Base-by-base conservation (phyloP, 1,140 invertebrate species). In the Chymomyza costata region DNA sequence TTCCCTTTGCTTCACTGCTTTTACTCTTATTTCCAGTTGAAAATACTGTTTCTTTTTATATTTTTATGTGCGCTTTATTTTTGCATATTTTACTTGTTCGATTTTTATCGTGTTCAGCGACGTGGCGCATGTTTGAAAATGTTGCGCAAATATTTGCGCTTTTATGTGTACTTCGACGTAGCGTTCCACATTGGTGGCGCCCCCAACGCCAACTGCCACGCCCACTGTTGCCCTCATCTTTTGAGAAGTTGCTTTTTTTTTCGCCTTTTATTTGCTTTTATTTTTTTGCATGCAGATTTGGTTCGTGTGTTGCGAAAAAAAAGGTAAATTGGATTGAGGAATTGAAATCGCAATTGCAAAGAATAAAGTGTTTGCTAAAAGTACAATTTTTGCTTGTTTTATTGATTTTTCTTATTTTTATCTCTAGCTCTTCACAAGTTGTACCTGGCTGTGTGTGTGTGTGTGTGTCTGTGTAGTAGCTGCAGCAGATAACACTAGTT, bases 241-340 rank as follows among this genome's bases (percentile, higher is more conserved):
- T 7, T 10, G 5, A 38, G 14, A 7, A 38, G 2, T 16, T 16
- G 35, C 7, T 48, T 43, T 40, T 44, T 61, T 38, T 30, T 65
- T 46, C 13, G 19, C 19, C 16, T 18, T 28, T 32, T 31, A 51
- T 48, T 48, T 16, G 11, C 5, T 28, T 2, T 39, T n/a, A 5
- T 53, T 73, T 71, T 71, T 73, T 47, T 61, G 57, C 68, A 73
- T 71, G 54, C 58, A 57, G 70, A 76, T 70, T 78, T 70, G 17
- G 13, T 44, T 61, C 41, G 44, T 35, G 43, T 60, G 59, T 64
- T 64, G 60, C 61, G n/a, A n/a, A n/a, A n/a, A n/a, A 64, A 55
- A 78, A 76, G 66, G 70, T 76, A 78, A 76, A 76, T 76, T 76
- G 70, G 70, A 76, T 76, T 76, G 70, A 76, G 66, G 71, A 76